Evolutionary conservation across 2,888 invertebrate species (phyloP), one percentile per base, ranked within the genome.

Genomic region (Synanthedon tipuliformis): DNA sequence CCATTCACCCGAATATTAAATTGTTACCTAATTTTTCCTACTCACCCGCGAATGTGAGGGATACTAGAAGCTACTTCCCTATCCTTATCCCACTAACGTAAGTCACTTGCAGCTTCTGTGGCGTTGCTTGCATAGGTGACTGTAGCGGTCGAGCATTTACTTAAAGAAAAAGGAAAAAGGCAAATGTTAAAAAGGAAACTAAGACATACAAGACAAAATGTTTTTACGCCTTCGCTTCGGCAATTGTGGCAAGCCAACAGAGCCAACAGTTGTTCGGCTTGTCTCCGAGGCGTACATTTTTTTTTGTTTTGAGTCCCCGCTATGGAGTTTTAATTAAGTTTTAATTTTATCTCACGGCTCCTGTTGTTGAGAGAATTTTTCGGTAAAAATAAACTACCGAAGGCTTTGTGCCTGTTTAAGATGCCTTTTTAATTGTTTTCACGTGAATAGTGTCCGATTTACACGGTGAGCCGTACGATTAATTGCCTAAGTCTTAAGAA

Each of bases 301-400:
- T 54, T 63, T 63, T 62, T 62, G 59, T 64, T 62, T 59, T 54
- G 55, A 57, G 51, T 57, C 53, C 57, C 69, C 67, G 65, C 75
- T 80, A 81, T 80, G 71, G 78, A 76, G 72, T 75, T 84, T 85
- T 85, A 83, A 85, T 84, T 84, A 84, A 84, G 78, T 78, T 82
- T 83, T 82, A 84, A 84, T 82, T 81, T 81, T 83, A 82, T 84
- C 84, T 79, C 64, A 59, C 66, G 68, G 77, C 79, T 78, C 71
- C 82, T 61, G 79, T 78, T 76, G 71, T 73, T 77, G 71, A 71
- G 68, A 63, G 69, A 61, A 64, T 71, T 68, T 72, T 73, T 68
- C 62, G 67, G 62, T 63, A 15, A 16, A 49, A 45, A 13, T 13
- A 45, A 45, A 45, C n/a, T 13, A 49, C 11, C 61, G 68, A 63